Evolutionary conservation across 2,113 vertebrate species (phyloP).

Genomic region (Cygnus buccinator): DNA sequence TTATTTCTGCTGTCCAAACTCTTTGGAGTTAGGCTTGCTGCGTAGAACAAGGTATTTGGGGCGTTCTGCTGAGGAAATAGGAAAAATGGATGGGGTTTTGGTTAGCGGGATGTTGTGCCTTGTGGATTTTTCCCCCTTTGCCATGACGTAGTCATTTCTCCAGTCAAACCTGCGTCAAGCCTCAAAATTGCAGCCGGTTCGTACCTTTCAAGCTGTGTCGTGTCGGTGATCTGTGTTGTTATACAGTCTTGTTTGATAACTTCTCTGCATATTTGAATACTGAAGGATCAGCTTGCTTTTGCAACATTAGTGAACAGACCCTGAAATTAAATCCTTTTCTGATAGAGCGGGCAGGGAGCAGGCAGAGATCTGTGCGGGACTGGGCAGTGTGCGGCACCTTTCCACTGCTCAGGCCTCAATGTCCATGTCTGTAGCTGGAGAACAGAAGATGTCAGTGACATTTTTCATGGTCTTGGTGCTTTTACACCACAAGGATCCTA

Average conservation of each 20-base stretch:
- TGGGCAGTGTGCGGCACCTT: neutral
- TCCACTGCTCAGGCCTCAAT: neutral
- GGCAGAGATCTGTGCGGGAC: neutral
- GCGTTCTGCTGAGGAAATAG: slow-evolving; percentile 61
- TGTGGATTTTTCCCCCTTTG: slow-evolving; percentile 35
- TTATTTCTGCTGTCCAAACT: slow-evolving; percentile 77
- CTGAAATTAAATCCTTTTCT: neutral
- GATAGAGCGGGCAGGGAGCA: neutral
- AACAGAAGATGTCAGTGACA: neutral
- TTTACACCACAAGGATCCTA: neutral
- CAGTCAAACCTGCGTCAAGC: slow-evolving; percentile 56
- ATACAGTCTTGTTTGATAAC: slow-evolving; percentile 35
- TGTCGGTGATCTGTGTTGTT: slow-evolving; percentile 41
- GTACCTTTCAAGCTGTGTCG: slow-evolving; percentile 54
- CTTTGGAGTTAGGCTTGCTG: slow-evolving; percentile 71
- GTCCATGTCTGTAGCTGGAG: neutral
- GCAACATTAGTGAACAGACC: neutral
- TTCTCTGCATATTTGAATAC: slow-evolving; percentile 52
- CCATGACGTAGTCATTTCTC: slow-evolving; percentile 69
- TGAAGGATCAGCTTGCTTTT: neutral
- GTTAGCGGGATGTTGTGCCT: slow-evolving; percentile 57
- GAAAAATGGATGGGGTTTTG: slow-evolving; percentile 54
- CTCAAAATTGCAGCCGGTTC: slow-evolving; percentile 47
- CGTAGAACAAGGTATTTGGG: slow-evolving; percentile 60
- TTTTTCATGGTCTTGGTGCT: neutral